A percentile compares a stretch with the other conserved stretches of the same genome.
Conservation (phyloP, 1,140 invertebrate genomes). For the Drosophila pectinifera region DNA sequence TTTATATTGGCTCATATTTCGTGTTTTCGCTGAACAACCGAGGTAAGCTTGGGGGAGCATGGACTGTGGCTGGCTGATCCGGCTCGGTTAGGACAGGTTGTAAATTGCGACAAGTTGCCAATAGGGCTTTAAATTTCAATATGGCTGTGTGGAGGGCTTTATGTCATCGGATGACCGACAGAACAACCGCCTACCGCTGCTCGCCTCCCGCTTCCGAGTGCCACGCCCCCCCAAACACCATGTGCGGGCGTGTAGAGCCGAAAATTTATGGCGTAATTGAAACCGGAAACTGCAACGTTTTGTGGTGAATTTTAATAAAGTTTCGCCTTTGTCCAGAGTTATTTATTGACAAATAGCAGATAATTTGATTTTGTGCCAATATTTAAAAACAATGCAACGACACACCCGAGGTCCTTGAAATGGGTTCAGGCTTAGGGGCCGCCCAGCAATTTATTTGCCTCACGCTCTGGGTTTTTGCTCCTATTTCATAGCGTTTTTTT, state of each 20-base stretch:
- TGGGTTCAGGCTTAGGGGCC: conserved; percentile 5
- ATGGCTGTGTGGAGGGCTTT: conserved; percentile 48
- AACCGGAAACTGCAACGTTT: conserved; percentile 80
- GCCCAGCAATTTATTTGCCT: conserved; percentile 15
- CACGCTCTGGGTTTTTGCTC: conserved; percentile 20
- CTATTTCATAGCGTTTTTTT: conserved; percentile 15
- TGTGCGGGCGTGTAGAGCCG: conserved; percentile 58
- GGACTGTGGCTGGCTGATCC: conserved; percentile 17
- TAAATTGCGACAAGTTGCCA: conserved; percentile 81
- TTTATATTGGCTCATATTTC: conserved; percentile 83
- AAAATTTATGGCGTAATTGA: conserved; percentile 83
- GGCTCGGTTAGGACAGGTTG: conserved; percentile 51
- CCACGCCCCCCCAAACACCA: conserved; percentile 11
- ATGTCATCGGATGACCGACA: conserved; percentile 57
- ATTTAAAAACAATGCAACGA: conserved; percentile 70
- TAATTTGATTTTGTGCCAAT: conserved; percentile 82
- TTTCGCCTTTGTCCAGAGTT: conserved; percentile 72
- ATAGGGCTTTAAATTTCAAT: conserved; percentile 81
- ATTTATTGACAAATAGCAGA: conserved; percentile 83
- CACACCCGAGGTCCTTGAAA: conserved; percentile 19
- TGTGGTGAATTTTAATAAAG: conserved; percentile 84
- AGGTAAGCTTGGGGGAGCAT: background rate
- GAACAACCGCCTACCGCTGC: background rate
- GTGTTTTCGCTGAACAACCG: conserved; percentile 29
- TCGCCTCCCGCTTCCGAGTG: conserved; percentile 18